Evolutionary conservation across 1,140 invertebrate genomes (phyloP).

Genomic region (Phocides pigmalion): DNA sequence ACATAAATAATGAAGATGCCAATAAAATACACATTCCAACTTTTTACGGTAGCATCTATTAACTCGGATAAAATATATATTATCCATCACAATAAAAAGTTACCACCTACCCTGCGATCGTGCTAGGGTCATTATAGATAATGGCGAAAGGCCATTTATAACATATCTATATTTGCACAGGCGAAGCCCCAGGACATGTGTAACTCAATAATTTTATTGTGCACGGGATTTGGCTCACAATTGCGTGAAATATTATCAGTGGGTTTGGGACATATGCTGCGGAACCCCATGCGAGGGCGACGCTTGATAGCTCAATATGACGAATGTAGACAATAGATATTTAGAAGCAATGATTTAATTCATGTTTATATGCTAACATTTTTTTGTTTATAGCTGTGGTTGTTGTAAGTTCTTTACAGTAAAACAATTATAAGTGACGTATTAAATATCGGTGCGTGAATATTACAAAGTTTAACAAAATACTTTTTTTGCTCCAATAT

Average conservation of each 20-base stretch:
- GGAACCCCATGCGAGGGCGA: constrained; percentile 48
- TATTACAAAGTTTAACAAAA: no score
- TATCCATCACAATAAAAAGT: constrained; percentile 41
- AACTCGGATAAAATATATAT: constrained; percentile 6
- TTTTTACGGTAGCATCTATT: background rate
- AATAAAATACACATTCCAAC: background rate
- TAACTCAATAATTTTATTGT: constrained; percentile 70
- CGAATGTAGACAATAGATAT: constrained; percentile 28
- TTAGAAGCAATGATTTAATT: constrained; percentile 24
- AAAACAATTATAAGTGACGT: no score
- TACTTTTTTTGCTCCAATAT: no score
- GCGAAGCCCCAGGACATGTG: constrained; percentile 58
- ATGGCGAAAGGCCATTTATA: constrained; percentile 67
- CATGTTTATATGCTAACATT: background rate
- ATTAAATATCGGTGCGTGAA: no score
- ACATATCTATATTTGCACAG: constrained; percentile 76
- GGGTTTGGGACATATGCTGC: constrained; percentile 60
- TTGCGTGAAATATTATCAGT: constrained; percentile 74
- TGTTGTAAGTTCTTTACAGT: no score
- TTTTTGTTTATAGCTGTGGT: background rate
- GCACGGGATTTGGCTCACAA: constrained; percentile 64
- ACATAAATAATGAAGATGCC: no score
- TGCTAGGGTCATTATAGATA: constrained; percentile 68
- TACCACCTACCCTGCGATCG: constrained; percentile 46
- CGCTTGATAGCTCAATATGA: constrained; percentile 38